These are phyloP conservation scores for Phaonia tiefii DNA, from an alignment of 2,888 invertebrate genomes.

Conservation along the genomic window DNA sequence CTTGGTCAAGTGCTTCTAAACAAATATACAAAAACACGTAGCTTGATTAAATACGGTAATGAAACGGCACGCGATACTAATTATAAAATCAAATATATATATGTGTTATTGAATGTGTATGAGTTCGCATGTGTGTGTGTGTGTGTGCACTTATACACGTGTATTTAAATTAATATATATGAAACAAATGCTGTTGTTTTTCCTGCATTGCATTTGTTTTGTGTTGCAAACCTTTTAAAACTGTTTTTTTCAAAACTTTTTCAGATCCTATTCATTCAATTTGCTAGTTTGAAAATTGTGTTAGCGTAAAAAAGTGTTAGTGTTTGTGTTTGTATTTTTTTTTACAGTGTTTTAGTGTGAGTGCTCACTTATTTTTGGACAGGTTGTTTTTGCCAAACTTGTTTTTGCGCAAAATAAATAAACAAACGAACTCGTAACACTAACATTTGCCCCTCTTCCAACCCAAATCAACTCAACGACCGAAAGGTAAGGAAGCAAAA, in stretches of 20 bases:
- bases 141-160: neutral
- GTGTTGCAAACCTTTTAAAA: conserved; percentile 10
- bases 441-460: too few relatives aligned
- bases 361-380: conserved; percentile 3
- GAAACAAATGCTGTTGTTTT: conserved; percentile 1
- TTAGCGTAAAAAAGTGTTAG: too few relatives aligned
- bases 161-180: neutral
- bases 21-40: neutral
- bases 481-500: neutral
- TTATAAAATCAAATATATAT: conserved; percentile 14
- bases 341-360: conserved; percentile 3
- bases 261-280: neutral
- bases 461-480: neutral
- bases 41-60: conserved; percentile 33
- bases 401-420: neutral
- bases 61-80: conserved; percentile 44
- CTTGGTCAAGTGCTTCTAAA: conserved; percentile 66
- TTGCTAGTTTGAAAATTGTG: too few relatives aligned
- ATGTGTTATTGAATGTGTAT: neutral
- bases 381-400: neutral
- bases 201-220: conserved; percentile 2
- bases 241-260: neutral
- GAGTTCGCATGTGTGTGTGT: neutral
- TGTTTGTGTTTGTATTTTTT: neutral
- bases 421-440: neutral